phyloP scores from a whole-genome alignment of 2,113 vertebrate species.

The Callaeas wilsoni region DNA sequence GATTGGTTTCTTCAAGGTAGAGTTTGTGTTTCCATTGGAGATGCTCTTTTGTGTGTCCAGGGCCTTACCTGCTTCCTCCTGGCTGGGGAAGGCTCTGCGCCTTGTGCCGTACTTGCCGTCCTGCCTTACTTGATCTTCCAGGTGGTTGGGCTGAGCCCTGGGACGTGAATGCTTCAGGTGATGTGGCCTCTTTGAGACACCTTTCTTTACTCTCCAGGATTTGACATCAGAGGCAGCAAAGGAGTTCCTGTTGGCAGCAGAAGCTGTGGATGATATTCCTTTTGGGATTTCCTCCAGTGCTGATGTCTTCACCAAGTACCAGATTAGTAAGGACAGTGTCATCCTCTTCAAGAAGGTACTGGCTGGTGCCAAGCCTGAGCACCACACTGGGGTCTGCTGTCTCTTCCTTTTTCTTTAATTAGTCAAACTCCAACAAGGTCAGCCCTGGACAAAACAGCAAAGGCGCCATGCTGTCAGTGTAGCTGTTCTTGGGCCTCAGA shows the following conservation, averaged over 20 bases:
- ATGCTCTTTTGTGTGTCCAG: background rate
- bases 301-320: constrained; percentile 82
- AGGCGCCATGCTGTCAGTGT: background rate
- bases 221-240: constrained; percentile 77
- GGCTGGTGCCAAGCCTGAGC: background rate
- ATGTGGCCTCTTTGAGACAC: background rate
- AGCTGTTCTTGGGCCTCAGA: background rate
- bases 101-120: background rate
- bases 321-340: constrained; percentile 81
- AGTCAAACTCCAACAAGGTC: background rate
- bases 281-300: constrained; percentile 83
- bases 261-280: constrained; percentile 88
- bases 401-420: background rate
- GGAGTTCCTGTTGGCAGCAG: constrained; percentile 84
- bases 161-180: background rate
- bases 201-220: constrained; percentile 70
- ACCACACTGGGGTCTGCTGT: background rate
- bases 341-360: constrained; percentile 96
- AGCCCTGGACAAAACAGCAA: rapidly evolving
- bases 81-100: background rate
- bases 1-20: constrained; percentile 97
- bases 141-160: background rate
- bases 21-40: background rate
- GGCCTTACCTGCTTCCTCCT: background rate
- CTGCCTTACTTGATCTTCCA: background rate